phyloP scores from a whole-genome alignment of 2,113 vertebrate species.

The Centropus bengalensis region DNA sequence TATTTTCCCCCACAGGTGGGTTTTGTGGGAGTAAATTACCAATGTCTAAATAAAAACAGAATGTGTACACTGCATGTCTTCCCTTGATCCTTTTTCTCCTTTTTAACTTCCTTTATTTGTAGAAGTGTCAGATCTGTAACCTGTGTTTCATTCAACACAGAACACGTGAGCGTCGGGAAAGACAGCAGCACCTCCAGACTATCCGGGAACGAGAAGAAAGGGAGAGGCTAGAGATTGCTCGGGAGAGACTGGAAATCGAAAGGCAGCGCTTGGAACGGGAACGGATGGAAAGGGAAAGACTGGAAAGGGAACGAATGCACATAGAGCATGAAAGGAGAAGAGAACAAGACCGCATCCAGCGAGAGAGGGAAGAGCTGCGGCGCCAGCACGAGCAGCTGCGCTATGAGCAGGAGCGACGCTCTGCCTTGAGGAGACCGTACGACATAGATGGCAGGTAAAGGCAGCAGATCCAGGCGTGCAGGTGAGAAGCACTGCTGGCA shows the following conservation, averaged over 20 bases:
- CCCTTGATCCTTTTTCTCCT: background rate
- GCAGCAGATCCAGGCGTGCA: rapidly evolving
- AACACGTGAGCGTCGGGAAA: constrained; percentile 83
- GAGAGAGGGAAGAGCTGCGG: constrained; percentile 91
- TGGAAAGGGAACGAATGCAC: constrained; percentile 90
- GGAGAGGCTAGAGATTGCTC: constrained; percentile 86
- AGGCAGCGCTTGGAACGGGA: constrained; percentile 90
- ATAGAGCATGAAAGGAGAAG: constrained; percentile 92
- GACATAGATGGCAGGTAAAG: constrained; percentile 89
- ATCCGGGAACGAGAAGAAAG: constrained; percentile 91
- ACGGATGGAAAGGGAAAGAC: constrained; percentile 91
- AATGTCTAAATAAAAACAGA: background rate
- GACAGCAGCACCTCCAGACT: constrained; percentile 88
- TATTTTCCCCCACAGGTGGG: background rate
- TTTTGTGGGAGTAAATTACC: background rate
- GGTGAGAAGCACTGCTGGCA: background rate
- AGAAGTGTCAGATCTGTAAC: background rate
- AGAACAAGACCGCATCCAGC: constrained; percentile 93
- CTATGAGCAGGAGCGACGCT: constrained; percentile 89
- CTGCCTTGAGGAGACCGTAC: constrained; percentile 85
- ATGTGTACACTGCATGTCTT: rapidly evolving
- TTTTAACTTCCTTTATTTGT: background rate
- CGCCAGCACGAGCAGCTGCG: constrained; percentile 93
- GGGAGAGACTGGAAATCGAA: constrained; percentile 89
- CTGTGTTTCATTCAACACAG: background rate